Evolutionary conservation across 2,797 vertebrate species (phyloP).

Genomic region (Steatocranus sp.): DNA sequence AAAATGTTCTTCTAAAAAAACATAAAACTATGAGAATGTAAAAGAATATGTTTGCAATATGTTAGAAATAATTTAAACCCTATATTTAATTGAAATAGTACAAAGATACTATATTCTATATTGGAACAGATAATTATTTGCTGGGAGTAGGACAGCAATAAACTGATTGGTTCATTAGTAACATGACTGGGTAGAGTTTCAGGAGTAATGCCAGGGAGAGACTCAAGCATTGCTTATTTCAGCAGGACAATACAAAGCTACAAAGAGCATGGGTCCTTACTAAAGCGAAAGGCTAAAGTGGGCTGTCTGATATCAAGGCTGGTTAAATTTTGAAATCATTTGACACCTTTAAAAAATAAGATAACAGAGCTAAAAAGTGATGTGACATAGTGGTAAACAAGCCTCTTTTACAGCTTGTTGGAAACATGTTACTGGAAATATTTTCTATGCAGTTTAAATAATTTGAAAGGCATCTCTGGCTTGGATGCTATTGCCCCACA

Average conservation of each 20-base stretch:
- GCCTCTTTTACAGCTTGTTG: background rate
- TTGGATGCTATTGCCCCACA: background rate
- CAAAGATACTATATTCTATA: background rate
- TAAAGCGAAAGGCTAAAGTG: background rate
- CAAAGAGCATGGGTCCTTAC: background rate
- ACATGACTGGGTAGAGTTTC: background rate
- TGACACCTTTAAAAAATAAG: background rate
- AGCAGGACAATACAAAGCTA: background rate
- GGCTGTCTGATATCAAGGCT: background rate
- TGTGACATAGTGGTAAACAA: background rate
- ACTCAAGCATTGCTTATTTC: background rate
- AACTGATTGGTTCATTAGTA: background rate
- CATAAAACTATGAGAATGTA: background rate
- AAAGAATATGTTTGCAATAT: background rate
- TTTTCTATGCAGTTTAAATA: background rate
- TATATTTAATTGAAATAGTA: background rate
- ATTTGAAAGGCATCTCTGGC: background rate
- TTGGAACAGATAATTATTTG: background rate
- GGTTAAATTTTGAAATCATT: background rate
- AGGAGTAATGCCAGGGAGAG: background rate
- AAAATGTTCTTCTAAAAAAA: background rate
- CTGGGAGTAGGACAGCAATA: background rate
- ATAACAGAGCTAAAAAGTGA: background rate
- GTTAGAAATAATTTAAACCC: background rate
- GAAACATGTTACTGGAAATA: background rate